Conservation (phyloP, 2,113 vertebrate genomes). For the Callipepla squamata region DNA sequence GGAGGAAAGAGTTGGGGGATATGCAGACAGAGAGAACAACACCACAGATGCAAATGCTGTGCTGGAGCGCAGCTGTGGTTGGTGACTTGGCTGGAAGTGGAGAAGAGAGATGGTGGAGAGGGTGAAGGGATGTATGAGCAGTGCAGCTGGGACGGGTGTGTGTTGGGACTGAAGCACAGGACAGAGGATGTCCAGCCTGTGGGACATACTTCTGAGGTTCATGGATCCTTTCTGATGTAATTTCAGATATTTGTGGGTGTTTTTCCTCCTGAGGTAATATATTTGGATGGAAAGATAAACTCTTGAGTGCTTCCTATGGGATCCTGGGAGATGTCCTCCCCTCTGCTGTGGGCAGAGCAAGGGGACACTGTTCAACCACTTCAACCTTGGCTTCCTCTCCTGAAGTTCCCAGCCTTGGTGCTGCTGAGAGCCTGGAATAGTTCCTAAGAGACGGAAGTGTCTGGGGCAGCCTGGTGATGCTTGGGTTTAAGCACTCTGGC, state of each 20-base stretch:
- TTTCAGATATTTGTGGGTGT: background rate
- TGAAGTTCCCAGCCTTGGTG: background rate
- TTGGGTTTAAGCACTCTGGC: background rate
- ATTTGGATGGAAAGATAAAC: background rate
- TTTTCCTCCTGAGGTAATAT: background rate
- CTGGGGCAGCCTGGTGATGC: background rate
- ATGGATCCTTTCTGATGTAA: background rate
- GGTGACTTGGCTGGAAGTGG: background rate
- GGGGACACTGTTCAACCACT: background rate
- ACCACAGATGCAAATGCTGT: fast-evolving
- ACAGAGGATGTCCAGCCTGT: background rate
- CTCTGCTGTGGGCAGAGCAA: background rate
- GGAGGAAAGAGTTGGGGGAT: background rate
- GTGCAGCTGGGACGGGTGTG: background rate
- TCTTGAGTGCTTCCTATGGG: background rate
- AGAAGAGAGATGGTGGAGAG: background rate
- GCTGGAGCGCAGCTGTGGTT: background rate
- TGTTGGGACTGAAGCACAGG: background rate
- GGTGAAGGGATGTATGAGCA: fast-evolving
- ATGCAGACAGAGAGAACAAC: fast-evolving
- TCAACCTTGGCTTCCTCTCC: background rate
- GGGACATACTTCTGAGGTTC: background rate
- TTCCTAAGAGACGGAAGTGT: background rate
- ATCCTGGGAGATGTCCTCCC: background rate
- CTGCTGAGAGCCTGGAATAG: background rate